Conservation (phyloP, 2,113 vertebrate species). For the Phainopepla nitens region DNA sequence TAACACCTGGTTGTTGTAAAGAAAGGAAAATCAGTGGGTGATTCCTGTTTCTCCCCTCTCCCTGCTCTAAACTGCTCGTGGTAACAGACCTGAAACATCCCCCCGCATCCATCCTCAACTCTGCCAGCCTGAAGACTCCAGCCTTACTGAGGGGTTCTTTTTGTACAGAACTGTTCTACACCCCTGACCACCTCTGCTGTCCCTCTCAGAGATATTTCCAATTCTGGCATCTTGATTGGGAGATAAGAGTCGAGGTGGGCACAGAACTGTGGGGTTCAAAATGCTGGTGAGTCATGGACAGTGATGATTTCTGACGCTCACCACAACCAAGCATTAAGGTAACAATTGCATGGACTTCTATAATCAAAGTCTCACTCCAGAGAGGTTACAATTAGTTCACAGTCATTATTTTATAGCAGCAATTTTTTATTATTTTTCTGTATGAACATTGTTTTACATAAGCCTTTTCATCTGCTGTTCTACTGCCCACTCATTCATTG, state of each 20-base stretch:
- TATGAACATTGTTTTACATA: background rate
- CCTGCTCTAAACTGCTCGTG: background rate
- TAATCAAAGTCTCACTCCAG: background rate
- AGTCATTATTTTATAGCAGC: background rate
- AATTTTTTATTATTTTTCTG: background rate
- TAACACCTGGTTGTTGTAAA: background rate
- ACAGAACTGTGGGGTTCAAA: background rate
- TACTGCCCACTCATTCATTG: background rate
- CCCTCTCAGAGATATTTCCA: background rate
- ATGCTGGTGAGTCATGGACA: background rate
- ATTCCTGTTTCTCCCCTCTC: background rate
- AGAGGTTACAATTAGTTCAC: background rate
- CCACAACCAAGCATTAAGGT: background rate
- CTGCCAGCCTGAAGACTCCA: background rate
- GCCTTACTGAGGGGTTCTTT: background rate
- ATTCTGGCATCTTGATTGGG: background rate
- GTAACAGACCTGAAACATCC: fast-evolving
- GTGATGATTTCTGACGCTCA: background rate
- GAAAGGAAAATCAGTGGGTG: background rate
- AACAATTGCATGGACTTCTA: background rate
- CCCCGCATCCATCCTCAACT: background rate
- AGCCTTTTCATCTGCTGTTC: background rate
- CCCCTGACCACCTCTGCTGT: background rate
- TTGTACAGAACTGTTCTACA: background rate
- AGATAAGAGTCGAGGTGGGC: background rate